Evolutionary conservation across 2,797 vertebrate genomes (phyloP).

Genomic region (Bradypus variegatus): DNA sequence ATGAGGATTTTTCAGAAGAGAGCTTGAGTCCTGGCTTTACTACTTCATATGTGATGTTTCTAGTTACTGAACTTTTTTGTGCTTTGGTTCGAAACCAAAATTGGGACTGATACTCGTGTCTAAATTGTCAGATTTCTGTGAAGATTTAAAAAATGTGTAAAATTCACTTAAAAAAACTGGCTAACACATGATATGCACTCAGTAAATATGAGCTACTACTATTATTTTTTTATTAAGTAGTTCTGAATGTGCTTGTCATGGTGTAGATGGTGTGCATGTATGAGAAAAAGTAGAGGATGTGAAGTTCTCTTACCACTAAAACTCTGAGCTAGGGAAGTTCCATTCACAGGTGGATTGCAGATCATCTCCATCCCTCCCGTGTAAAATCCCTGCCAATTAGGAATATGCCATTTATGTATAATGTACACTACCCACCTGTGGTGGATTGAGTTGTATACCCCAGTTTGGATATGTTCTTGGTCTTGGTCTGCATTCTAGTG

Average conservation of each 20-base stretch:
- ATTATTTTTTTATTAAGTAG: neutral
- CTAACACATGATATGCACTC: neutral
- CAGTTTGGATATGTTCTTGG: no score
- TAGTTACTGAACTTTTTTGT: neutral
- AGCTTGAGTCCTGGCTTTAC: neutral
- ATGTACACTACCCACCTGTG: no score
- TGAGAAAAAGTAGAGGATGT: no score
- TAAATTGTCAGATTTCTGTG: neutral
- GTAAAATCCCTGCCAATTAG: neutral
- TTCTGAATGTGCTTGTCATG: neutral
- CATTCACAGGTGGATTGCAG: neutral
- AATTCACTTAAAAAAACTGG: neutral
- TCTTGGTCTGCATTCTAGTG: no score
- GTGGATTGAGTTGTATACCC: no score
- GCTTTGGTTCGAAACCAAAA: neutral
- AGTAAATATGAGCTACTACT: neutral
- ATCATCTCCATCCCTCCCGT: neutral
- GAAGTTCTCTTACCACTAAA: neutral
- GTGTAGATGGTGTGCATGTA: neutral
- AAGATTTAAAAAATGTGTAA: neutral
- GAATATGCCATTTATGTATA: neutral
- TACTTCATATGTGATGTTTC: neutral
- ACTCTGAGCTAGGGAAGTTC: neutral
- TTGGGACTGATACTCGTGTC: neutral
- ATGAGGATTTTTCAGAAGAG: neutral